Base-by-base conservation (phyloP, 2,888 invertebrate genomes). In the Antitype chi region DNA sequence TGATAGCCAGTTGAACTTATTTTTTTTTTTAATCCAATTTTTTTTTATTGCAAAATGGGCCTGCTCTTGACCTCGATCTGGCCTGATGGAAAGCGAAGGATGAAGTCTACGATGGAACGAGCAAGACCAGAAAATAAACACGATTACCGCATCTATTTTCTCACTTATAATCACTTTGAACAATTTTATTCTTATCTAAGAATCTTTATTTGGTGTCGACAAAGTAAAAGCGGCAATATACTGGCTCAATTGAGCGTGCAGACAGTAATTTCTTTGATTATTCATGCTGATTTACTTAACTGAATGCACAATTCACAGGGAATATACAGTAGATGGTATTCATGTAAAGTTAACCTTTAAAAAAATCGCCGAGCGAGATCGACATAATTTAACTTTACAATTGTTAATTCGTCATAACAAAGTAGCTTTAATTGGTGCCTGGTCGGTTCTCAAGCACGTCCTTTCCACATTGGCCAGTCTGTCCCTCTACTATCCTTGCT, bases 211-310 rank as follows among this genome's bases (percentile, higher is more conserved):
- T 72, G 38, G 80, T 70, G 53, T 72, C 60, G 62, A 49, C 62
- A 66, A 84, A 82, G 86, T 86, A 86, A 86, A 85, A 82, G 85
- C 78, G 62, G 75, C 70, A 63, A 80, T 73, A 64, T 76, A 76
- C 49, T n/a, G 13, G 55, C 43, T 70, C 71, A 77, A 82, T 86
- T 76, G 73, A 80, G 76, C 87, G 82, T 85, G 67, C 70, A 70
- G 62, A 38, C 73, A 55, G 32, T 71, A 59, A 85, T 82, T 78
- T 87, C 17, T 70, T 73, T 43, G 75, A 78, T 85, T 86, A 76
- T 89, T 84, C 79, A 84, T 69, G 70, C 73, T 28, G 25, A 75
- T 86, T 83, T 80, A 70, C 71, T 76, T 78, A 66, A 76, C 71
- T 74, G 49, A 78, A 77, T 74, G 15, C 20, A 32, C 25, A 68